Evolutionary conservation across 2,113 vertebrate species (phyloP).

Genomic region (Sceloporus tristichus): DNA sequence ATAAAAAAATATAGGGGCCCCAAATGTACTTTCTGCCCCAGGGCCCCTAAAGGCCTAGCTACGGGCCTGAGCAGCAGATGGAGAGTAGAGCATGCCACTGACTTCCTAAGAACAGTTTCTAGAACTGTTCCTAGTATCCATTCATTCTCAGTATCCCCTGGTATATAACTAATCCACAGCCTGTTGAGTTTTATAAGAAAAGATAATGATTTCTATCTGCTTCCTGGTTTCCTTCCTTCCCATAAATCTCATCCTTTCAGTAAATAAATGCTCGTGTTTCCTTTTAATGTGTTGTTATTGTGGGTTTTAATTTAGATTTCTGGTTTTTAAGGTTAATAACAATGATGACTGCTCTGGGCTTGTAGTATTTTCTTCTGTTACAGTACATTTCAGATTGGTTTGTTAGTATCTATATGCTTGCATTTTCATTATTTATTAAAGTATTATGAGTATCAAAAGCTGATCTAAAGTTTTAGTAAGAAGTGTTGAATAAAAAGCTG

Average conservation of each 20-base stretch:
- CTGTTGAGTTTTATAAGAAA: background rate
- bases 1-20: no score
- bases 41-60: no score
- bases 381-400: background rate
- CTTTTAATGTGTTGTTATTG: background rate
- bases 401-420: background rate
- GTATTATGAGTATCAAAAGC: background rate
- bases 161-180: background rate
- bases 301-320: constrained; percentile 4
- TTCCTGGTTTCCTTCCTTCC: constrained; percentile 18
- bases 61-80: no score
- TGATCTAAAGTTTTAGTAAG: no score
- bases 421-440: no score
- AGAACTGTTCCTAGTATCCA: background rate
- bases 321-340: constrained; percentile 10
- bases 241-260: background rate
- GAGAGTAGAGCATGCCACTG: background rate
- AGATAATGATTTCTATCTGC: background rate
- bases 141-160: background rate
- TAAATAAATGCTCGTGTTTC: background rate
- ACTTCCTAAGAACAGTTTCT: constrained; percentile 1
- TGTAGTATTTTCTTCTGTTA: background rate
- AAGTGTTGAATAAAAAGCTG: background rate
- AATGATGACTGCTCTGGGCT: background rate
- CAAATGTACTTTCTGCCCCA: no score